A percentile compares a stretch with the other conserved stretches of the same genome.
phyloP scores from a whole-genome alignment of 2,888 invertebrate genomes.

The Elegia similella region DNA sequence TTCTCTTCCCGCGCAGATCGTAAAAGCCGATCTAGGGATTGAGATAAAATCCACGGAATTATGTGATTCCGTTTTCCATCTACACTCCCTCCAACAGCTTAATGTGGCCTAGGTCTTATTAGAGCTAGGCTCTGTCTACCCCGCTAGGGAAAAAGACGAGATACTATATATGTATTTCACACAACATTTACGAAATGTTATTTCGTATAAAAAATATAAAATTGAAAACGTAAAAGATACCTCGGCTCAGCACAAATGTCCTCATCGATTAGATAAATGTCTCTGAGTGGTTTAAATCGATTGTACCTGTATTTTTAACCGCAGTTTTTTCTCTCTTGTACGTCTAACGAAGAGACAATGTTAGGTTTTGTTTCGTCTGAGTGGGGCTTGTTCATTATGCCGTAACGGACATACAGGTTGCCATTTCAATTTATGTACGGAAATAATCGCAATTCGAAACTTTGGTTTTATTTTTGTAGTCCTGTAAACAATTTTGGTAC shows the following conservation, averaged over 20 bases:
- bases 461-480: neutral
- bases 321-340: constrained; percentile 26
- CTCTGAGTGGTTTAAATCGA: constrained; percentile 25
- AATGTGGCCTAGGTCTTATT: too few species aligned
- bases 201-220: too few species aligned
- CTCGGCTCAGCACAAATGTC: neutral
- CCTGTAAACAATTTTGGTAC: neutral
- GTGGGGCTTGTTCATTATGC: constrained; percentile 15
- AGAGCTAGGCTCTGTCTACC: too few species aligned
- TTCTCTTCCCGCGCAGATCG: too few species aligned
- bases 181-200: too few species aligned
- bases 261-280: neutral
- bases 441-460: constrained; percentile 4
- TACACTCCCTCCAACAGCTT: too few species aligned
- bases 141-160: too few species aligned
- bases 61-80: too few species aligned
- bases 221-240: neutral
- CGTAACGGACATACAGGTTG: constrained; percentile 6
- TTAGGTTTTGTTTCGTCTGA: constrained; percentile 24
- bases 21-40: too few species aligned
- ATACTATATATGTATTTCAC: too few species aligned
- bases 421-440: constrained; percentile 7
- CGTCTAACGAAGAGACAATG: constrained; percentile 23
- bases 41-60: too few species aligned
- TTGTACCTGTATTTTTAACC: constrained; percentile 28